Conservation (phyloP, 2,888 invertebrate genomes). For the Vandiemenella viatica region DNA sequence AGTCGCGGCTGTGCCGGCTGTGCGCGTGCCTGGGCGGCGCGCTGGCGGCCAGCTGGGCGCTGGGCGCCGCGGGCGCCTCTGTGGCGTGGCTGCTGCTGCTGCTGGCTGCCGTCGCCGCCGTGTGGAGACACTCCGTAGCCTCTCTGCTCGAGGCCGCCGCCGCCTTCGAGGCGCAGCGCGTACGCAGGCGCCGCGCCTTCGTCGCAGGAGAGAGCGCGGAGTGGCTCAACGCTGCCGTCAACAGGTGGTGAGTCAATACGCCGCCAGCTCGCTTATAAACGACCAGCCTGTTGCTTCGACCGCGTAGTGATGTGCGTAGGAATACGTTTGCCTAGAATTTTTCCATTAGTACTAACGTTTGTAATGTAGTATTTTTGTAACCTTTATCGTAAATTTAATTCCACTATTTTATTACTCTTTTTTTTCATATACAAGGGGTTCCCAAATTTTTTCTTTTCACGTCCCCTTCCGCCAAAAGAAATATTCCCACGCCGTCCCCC, state of each 20-base stretch:
- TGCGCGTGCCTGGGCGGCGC: constrained; percentile 25
- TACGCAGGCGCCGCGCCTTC: constrained; percentile 32
- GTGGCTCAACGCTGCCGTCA: constrained; percentile 36
- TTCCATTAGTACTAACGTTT: too few species aligned
- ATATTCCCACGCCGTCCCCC: too few species aligned
- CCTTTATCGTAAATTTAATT: too few species aligned
- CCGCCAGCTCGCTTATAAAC: not conserved
- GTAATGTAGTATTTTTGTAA: too few species aligned
- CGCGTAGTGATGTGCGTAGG: too few species aligned
- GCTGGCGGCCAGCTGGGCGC: constrained; percentile 24
- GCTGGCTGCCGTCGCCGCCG: constrained; percentile 24
- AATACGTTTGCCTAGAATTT: too few species aligned
- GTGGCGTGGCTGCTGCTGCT: constrained; percentile 28
- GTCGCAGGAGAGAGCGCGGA: constrained; percentile 35
- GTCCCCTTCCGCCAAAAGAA: too few species aligned
- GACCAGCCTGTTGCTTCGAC: too few species aligned
- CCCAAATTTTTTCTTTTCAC: too few species aligned
- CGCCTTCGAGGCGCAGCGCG: constrained; percentile 25
- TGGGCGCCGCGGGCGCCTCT: constrained; percentile 27
- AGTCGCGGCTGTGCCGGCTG: constrained; percentile 19
- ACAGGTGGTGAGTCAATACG: constrained; percentile 34
- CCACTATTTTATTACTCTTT: too few species aligned
- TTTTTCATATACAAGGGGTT: too few species aligned
- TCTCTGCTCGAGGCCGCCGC: constrained; percentile 24
- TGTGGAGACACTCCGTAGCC: constrained; percentile 24